Evolutionary conservation across 1,140 invertebrate genomes (phyloP).

Genomic region (Atopsyche davidsoni): DNA sequence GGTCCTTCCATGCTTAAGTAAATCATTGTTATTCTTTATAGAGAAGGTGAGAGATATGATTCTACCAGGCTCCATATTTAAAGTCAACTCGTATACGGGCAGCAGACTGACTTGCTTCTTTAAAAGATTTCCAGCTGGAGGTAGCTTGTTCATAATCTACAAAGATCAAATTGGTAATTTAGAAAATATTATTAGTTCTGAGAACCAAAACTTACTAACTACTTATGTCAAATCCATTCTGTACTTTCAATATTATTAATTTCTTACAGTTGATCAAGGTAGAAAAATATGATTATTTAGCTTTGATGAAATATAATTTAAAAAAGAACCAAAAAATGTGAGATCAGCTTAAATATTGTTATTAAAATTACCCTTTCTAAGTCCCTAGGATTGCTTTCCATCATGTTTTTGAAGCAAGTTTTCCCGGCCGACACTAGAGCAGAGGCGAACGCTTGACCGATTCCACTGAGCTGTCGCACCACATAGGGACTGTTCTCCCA

Average conservation of each 20-base stretch:
- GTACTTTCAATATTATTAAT: not conserved
- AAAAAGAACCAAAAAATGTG: no score
- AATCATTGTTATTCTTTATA: constrained; percentile 37
- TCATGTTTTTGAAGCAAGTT: constrained; percentile 58
- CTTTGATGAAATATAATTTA: no score
- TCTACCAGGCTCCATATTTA: constrained; percentile 33
- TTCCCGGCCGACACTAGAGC: constrained; percentile 61
- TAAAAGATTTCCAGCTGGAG: constrained; percentile 41
- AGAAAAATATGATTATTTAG: no score
- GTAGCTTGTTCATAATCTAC: constrained; percentile 46
- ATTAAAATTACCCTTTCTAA: constrained; percentile 69
- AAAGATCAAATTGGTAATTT: no score
- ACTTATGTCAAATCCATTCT: not conserved
- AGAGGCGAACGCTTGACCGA: constrained; percentile 60
- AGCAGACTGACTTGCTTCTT: constrained; percentile 42
- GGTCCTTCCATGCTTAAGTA: constrained; percentile 37
- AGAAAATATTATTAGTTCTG: no score
- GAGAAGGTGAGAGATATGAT: constrained; percentile 33
- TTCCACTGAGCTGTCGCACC: constrained; percentile 63
- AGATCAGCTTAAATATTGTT: no score
- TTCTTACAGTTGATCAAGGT: no score
- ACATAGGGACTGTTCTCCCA: constrained; percentile 72
- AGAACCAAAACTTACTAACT: not conserved
- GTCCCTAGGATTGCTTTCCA: constrained; percentile 62
- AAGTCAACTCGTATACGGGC: constrained; percentile 38